Percentiles rank a stretch among this genome's conserved stretches.
These are phyloP conservation scores for Coenonympha arcania DNA, from an alignment of 2,888 invertebrate species.

Conservation along the genomic window DNA sequence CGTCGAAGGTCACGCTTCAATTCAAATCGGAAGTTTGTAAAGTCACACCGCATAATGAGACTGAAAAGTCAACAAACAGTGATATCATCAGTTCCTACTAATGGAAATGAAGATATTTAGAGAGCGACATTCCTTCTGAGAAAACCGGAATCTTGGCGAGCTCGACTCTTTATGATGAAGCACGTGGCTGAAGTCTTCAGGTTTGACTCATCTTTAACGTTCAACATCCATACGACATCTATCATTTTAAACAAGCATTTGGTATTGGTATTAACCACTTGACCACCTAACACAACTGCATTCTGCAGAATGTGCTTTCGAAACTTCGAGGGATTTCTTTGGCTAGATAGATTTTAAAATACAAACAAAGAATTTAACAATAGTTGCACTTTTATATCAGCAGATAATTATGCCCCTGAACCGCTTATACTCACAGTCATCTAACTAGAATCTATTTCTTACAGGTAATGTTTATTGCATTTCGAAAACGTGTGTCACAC, in stretches of 20 bases:
- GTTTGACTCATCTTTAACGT: conserved; percentile 37
- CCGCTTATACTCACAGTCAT: no score
- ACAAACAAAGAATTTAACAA: no score
- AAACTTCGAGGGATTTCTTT: no score
- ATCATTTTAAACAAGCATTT: not conserved
- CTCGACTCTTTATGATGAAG: conserved; percentile 23
- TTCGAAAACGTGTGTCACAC: conserved; percentile 26
- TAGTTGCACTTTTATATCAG: no score
- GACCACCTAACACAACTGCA: no score
- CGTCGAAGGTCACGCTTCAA: conserved; percentile 14
- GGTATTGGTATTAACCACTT: no score
- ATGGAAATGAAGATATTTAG: conserved; percentile 36
- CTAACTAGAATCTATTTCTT: no score
- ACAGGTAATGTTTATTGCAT: no score
- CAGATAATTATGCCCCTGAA: no score
- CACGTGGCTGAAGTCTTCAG: conserved; percentile 34
- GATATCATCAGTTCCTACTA: conserved; percentile 37
- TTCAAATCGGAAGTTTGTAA: conserved; percentile 22
- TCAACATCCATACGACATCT: no score
- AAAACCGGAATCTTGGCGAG: conserved; percentile 50
- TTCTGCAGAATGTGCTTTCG: no score
- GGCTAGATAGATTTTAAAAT: no score
- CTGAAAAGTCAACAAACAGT: conserved; percentile 32
- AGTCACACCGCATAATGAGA: conserved; percentile 19
- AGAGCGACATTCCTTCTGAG: conserved; percentile 42